Percentiles rank a stretch among this genome's conserved stretches.
Evolutionary conservation across 2,888 invertebrate species (phyloP).

Genomic region (Phasia obesa): DNA sequence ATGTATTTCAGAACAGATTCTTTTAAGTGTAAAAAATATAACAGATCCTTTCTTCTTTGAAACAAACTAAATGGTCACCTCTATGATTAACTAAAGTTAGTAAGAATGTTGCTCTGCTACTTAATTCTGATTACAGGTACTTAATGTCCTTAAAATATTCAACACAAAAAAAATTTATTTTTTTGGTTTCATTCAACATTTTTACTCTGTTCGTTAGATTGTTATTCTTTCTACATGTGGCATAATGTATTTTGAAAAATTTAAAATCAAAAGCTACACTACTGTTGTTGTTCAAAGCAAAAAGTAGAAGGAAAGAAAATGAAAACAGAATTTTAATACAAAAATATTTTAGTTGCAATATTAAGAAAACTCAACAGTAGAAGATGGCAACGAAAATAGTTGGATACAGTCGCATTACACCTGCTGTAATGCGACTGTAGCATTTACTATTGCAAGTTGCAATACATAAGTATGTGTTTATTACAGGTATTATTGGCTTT

Average conservation of each 20-base stretch:
- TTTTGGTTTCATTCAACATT: slow-evolving; percentile 24
- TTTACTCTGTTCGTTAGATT: too few species aligned
- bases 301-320: not conserved
- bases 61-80: too few species aligned
- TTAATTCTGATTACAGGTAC: too few species aligned
- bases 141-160: too few species aligned
- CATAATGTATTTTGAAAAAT: not conserved
- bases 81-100: too few species aligned
- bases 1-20: too few species aligned
- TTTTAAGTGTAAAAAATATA: too few species aligned
- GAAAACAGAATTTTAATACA: slow-evolving; percentile 15
- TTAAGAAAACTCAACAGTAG: slow-evolving; percentile 9
- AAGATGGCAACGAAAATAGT: not conserved
- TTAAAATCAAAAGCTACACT: slow-evolving; percentile 13
- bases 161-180: slow-evolving; percentile 19
- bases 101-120: too few species aligned
- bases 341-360: slow-evolving; percentile 15
- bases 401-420: not conserved
- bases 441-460: slow-evolving; percentile 12
- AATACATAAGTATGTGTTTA: not conserved
- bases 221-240: not conserved
- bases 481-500: slow-evolving; percentile 39
- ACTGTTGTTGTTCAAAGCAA: slow-evolving; percentile 16
- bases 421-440: slow-evolving; percentile 1
- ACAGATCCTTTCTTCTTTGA: too few species aligned